Evolutionary conservation across 2,888 invertebrate species (phyloP).

Genomic region (Oasisia sp.): DNA sequence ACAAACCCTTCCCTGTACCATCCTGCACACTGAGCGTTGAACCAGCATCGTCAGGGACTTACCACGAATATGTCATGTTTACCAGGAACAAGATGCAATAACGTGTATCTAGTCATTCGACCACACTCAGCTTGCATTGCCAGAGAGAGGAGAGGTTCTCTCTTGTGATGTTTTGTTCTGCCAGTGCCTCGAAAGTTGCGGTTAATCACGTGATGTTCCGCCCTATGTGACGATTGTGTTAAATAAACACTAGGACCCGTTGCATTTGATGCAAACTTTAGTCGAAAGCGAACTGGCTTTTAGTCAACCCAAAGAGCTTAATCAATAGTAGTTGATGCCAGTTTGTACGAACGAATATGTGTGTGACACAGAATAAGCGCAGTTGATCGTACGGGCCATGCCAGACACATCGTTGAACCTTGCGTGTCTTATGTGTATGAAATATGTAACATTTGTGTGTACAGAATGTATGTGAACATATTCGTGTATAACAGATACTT

Average conservation of each 20-base stretch:
- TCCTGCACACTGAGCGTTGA: background rate
- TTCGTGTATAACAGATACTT: constrained; percentile 17
- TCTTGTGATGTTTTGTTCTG: background rate
- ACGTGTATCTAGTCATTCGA: constrained; percentile 12
- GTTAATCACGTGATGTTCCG: background rate
- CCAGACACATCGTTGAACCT: background rate
- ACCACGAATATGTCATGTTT: background rate
- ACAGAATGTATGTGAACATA: constrained; percentile 6
- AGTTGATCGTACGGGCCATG: background rate
- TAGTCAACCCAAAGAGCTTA: constrained; percentile 13
- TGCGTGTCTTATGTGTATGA: background rate
- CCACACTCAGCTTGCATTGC: background rate
- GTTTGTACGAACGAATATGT: background rate
- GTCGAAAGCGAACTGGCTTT: background rate
- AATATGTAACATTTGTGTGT: background rate
- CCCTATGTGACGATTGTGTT: background rate
- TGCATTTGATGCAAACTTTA: constrained; percentile 10
- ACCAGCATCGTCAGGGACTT: background rate
- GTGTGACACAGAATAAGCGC: background rate
- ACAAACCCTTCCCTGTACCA: background rate
- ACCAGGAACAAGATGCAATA: background rate
- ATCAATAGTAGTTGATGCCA: background rate
- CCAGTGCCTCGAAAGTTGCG: background rate
- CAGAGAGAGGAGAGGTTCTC: background rate
- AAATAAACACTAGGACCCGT: background rate